phyloP scores from a whole-genome alignment of 2,797 vertebrate species.

The Falco naumanni region DNA sequence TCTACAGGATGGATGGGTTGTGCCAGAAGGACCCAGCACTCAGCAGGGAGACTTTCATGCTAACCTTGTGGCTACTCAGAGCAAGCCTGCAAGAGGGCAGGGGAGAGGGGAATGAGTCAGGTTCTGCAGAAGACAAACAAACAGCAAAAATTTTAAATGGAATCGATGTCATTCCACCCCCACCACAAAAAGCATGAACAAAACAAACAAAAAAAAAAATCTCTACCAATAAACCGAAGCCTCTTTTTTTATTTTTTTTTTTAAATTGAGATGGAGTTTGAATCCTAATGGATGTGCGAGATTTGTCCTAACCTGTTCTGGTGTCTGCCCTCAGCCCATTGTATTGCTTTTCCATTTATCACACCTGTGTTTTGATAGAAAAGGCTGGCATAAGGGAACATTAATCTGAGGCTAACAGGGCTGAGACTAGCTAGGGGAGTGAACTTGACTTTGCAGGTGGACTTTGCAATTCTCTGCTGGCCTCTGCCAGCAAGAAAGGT shows the following conservation, averaged over 20 bases:
- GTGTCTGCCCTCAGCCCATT: not conserved
- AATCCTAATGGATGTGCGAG: not conserved
- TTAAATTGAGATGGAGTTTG: not conserved
- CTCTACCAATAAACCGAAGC: not conserved
- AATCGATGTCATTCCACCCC: not conserved
- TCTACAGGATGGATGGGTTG: not conserved
- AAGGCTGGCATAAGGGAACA: not conserved
- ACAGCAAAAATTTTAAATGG: not conserved
- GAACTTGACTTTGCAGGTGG: slow-evolving; percentile 26
- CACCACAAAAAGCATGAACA: fast-evolving
- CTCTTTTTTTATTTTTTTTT: not conserved
- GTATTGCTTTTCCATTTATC: not conserved
- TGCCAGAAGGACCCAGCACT: not conserved
- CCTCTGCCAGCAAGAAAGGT: not conserved
- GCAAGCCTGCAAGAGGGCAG: not conserved
- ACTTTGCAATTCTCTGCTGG: not conserved
- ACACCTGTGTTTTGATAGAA: not conserved
- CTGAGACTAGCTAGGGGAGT: not conserved
- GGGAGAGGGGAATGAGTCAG: not conserved
- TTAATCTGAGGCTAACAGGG: slow-evolving; percentile 1
- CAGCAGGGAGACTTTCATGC: not conserved
- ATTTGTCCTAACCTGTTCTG: not conserved
- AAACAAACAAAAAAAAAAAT: not conserved
- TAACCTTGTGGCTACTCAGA: not conserved
- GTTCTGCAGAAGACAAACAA: not conserved